Evolutionary conservation across 2,888 invertebrate genomes (phyloP), one percentile per base, ranked within the genome.

Genomic region (Drosophila nigritarsus): DNA sequence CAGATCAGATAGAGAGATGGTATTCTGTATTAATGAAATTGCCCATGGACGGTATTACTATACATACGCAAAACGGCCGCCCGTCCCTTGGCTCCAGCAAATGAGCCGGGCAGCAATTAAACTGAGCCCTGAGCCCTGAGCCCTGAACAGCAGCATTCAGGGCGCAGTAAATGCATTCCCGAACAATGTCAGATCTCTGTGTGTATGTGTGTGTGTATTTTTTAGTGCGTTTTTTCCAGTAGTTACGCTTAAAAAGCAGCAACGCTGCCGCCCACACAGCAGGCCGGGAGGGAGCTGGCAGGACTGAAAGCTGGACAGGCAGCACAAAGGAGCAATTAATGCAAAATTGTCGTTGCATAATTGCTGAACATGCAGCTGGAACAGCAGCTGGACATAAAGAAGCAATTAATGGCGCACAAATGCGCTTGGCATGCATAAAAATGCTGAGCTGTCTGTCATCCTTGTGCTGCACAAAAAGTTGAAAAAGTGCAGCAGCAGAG

Each of bases 391-490:
- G 59, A 65, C 80, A 83, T 91, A 91, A 91, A 91, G 88, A 78
- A 91, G 89, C 90, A 91, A 91, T 91, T 91, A 91, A 87, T 89
- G 85, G 59, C 83, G 65, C 77, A 77, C 80, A 89, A 91, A 91
- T 91, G 90, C 91, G 91, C 91, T 82, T 90, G 87, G 90, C 88
- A 91, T 91, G 91, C 91, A 91, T 83, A 91, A 91, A 91, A 91
- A 90, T 91, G 75, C 63, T 75, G 66, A 76, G 60, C 59, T 61
- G 67, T 66, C 62, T 61, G 65, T 72, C 59, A 50, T 42, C 55
- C 61, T 53, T 38, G 40, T 30, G 50, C 29, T 29, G 65, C 3
- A 20, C 30, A 15, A n/a, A 53, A 68, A 75, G 64, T 60, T 54
- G 65, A 70, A 68, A 67, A 79, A 75, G 45, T 66, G 73, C 65